Conservation (phyloP, 2,888 invertebrate genomes). For the Acanthoscelides obtectus region DNA sequence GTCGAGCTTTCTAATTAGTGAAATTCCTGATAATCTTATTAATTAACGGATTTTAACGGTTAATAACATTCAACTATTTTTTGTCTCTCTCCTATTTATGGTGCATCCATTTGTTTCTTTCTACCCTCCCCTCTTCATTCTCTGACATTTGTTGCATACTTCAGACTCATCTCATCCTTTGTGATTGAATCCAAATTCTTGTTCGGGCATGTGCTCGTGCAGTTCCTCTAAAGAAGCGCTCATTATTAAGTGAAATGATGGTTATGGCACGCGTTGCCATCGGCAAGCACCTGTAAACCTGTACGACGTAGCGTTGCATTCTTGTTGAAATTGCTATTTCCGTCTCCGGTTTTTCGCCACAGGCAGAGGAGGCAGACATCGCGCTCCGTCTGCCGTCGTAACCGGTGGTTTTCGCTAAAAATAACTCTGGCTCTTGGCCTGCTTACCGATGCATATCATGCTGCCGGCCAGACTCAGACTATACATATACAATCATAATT, state of each 20-base stretch:
- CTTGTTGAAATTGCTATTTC: background rate
- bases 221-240: no score
- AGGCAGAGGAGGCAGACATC: background rate
- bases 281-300: background rate
- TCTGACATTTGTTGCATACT: no score
- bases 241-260: background rate
- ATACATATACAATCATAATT: background rate
- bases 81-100: no score
- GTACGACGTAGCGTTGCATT: background rate
- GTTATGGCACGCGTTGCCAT: background rate
- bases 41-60: no score
- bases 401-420: background rate
- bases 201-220: no score
- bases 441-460: background rate
- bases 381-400: background rate
- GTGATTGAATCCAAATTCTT: no score
- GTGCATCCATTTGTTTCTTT: no score
- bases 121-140: no score
- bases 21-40: no score
- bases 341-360: background rate
- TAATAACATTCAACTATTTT: no score
- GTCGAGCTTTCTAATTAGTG: no score
- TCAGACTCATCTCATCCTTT: no score
- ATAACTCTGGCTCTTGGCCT: background rate
- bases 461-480: background rate